These are phyloP conservation scores for Gymnorhina tibicen DNA, from an alignment of 2,113 vertebrate species.

Conservation along the genomic window DNA sequence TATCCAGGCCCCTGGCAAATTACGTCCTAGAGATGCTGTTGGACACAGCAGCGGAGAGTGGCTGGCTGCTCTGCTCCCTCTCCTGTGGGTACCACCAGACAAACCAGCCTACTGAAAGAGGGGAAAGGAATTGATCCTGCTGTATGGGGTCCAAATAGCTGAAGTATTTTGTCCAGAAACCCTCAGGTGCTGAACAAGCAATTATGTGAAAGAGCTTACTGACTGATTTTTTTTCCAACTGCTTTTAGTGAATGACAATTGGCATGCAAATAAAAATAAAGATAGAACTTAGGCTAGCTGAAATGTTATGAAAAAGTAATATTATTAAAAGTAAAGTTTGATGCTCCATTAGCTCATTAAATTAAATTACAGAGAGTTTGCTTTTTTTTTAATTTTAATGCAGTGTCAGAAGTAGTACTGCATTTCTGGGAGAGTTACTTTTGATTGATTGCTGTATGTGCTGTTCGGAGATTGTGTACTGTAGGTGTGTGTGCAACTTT, in stretches of 20 bases:
- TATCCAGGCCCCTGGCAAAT: neutral
- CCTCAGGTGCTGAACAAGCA: neutral
- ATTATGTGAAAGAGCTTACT: neutral
- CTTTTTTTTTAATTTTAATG: neutral
- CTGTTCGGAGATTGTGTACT: neutral
- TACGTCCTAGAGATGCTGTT: neutral
- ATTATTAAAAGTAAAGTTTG: neutral
- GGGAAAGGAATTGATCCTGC: neutral
- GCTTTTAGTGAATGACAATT: neutral
- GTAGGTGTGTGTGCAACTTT: neutral
- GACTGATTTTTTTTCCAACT: neutral
- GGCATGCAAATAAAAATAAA: neutral
- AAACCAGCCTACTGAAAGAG: neutral
- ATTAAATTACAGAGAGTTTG: neutral
- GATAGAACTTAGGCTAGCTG: neutral
- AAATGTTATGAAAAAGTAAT: neutral
- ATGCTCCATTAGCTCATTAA: neutral
- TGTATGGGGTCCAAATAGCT: neutral
- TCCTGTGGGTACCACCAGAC: rapidly evolving
- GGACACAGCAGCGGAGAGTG: rapidly evolving
- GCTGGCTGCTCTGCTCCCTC: neutral
- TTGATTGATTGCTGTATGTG: neutral
- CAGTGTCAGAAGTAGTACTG: neutral
- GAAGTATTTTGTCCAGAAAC: neutral
- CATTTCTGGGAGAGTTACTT: neutral